Base-by-base conservation (phyloP, 2,888 invertebrate species). In the Chalcosyrphus nemorum region DNA sequence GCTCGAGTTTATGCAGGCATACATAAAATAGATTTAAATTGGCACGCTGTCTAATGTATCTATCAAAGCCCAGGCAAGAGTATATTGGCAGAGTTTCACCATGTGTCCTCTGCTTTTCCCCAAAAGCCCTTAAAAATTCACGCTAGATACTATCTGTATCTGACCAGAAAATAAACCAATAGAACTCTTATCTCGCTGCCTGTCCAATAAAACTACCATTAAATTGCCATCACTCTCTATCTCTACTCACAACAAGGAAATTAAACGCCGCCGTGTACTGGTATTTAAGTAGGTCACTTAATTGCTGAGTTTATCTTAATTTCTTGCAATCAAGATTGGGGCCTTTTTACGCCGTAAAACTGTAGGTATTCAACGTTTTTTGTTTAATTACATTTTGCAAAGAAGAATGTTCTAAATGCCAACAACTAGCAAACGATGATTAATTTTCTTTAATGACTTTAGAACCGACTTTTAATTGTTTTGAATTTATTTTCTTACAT, bases 401-500 rank as follows among this genome's bases (percentile, higher is more conserved):
- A 52, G 27, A 24, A 29, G 29, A 27, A 52, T 38, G 38, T 21
- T 21, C 24, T 41, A 38, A 59, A 41, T 59, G 38, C n/a, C n/a
- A n/a, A n/a, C n/a, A n/a, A n/a, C n/a, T n/a, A n/a, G 32, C 21
- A 38, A 45, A 9, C 11, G 52, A 29, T 52, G 13, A 38, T 57
- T 21, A 27, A 21, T 13, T 24, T 11, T 15, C 21, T 15, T 15
- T 41, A 59, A 59, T 43, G 15, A 27, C 41, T 21, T 7, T 13
- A 2, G n/a, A 38, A n/a, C 35, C 21, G 32, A 3, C n/a, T 11
- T 27, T 50, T 52, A 65, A 52, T 65, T 65, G 65, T 24, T 4
- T n/a, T 3, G 13, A n/a, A n/a, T n/a, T 43, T 61, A 7, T 29
- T 19, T 50, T 47, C 65, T 65, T 65, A 50, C 15, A 50, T 35